phyloP scores from a whole-genome alignment of 2,888 invertebrate genomes.

The Napeogenes inachia region DNA sequence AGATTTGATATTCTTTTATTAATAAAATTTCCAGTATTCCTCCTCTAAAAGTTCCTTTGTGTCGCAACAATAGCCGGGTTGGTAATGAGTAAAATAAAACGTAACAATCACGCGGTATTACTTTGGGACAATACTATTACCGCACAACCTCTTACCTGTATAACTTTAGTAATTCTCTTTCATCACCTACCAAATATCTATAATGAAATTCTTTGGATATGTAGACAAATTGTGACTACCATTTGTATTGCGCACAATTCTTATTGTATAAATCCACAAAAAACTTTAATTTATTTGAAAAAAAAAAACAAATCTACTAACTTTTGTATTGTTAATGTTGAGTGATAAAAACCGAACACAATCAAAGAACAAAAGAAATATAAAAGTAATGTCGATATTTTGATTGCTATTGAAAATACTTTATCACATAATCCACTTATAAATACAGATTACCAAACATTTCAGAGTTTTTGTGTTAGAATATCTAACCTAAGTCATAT shows the following conservation, averaged over 20 bases:
- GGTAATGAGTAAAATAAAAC: constrained; percentile 45
- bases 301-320: no score
- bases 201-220: constrained; percentile 22
- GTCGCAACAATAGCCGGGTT: constrained; percentile 6
- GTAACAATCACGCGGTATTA: constrained; percentile 51
- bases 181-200: constrained; percentile 25
- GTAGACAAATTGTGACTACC: neutral
- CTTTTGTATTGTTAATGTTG: no score
- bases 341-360: no score
- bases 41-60: neutral
- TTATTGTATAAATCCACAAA: no score
- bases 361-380: no score
- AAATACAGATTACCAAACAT: no score
- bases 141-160: constrained; percentile 27
- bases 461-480: no score
- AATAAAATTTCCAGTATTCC: neutral
- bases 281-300: no score
- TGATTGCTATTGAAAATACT: no score
- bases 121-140: constrained; percentile 33
- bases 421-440: no score
- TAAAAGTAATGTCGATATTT: no score
- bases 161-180: constrained; percentile 27
- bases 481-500: neutral
- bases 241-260: no score
- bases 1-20: neutral